These are phyloP conservation scores for Jaculus jaculus DNA, from an alignment of 2,113 vertebrate species.

Conservation along the genomic window DNA sequence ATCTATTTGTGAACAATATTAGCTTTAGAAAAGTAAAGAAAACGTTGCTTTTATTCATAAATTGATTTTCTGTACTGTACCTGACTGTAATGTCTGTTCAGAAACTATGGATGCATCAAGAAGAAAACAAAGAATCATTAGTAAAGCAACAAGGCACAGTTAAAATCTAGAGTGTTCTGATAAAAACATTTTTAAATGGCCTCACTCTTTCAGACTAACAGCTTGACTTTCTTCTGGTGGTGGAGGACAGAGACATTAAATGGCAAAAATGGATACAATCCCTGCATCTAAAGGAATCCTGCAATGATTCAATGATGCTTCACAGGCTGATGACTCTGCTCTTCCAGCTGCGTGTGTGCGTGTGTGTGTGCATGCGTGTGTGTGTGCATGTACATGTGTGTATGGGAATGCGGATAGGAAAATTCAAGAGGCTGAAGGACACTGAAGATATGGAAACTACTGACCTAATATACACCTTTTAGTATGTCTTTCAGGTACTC, in stretches of 20 bases:
- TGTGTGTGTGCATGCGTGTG: no score
- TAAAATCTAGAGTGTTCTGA: neutral
- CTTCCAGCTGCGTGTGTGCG: neutral
- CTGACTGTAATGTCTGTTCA: conserved; percentile 99
- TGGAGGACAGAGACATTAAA: neutral
- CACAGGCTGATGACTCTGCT: neutral
- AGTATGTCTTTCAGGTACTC: neutral
- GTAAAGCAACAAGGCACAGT: conserved; percentile 72
- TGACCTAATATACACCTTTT: neutral
- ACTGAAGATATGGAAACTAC: neutral
- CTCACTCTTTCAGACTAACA: neutral
- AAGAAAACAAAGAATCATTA: conserved; percentile 85
- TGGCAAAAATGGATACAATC: neutral
- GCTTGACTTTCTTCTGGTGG: neutral
- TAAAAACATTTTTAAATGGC: conserved; percentile 12
- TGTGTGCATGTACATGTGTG: no score
- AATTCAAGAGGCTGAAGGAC: conserved; percentile 2
- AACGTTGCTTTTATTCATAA: conserved; percentile 55
- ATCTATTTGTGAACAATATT: conserved; percentile 32
- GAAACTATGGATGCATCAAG: conserved; percentile 93
- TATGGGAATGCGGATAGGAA: neutral
- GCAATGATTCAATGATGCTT: neutral
- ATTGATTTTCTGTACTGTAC: conserved; percentile 90
- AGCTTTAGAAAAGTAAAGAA: conserved; percentile 64
- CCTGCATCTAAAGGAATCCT: neutral